These are phyloP conservation scores for Brachionus manjavacas DNA, from an alignment of 1,140 invertebrate genomes.

Conservation along the genomic window DNA sequence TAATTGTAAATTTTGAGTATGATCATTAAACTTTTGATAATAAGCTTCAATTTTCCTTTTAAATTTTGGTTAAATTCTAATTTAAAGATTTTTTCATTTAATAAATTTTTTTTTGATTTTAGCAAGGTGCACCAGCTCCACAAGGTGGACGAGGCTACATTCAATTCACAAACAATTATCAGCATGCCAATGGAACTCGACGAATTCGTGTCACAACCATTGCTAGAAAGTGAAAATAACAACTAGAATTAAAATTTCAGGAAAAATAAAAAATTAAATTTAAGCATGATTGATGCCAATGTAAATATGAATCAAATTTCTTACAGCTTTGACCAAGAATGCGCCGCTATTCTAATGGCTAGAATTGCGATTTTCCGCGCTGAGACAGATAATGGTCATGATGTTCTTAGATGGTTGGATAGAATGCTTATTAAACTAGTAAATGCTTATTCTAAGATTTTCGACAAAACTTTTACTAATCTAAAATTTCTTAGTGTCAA, in stretches of 20 bases:
- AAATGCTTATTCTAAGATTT: not conserved
- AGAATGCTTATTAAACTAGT: conserved; percentile 81
- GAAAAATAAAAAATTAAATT: not conserved
- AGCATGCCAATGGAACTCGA: conserved; percentile 90
- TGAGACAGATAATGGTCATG: conserved; percentile 88
- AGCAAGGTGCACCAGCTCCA: conserved; percentile 83
- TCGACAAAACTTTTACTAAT: not conserved
- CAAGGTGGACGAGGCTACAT: conserved; percentile 91
- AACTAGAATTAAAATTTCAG: not conserved
- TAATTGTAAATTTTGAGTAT: too few species aligned
- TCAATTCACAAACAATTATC: conserved; percentile 97
- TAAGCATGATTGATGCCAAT: conserved; percentile 63
- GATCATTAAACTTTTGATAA: too few species aligned
- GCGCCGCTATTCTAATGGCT: conserved; percentile 92
- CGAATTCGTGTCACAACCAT: conserved; percentile 92
- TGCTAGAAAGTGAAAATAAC: conserved; percentile 67
- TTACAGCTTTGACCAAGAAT: conserved; percentile 96
- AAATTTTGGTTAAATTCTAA: not conserved
- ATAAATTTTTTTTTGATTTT: not conserved
- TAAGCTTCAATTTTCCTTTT: too few species aligned
- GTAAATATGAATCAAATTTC: conserved; percentile 62
- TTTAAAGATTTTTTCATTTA: conserved; percentile 52
- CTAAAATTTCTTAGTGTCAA: conserved; percentile 70
- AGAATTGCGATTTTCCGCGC: conserved; percentile 90
- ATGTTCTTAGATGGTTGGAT: conserved; percentile 96